Percentiles rank a stretch among this genome's conserved stretches.
Conservation (phyloP, 2,113 vertebrate species). For the Taurulus bubalis region DNA sequence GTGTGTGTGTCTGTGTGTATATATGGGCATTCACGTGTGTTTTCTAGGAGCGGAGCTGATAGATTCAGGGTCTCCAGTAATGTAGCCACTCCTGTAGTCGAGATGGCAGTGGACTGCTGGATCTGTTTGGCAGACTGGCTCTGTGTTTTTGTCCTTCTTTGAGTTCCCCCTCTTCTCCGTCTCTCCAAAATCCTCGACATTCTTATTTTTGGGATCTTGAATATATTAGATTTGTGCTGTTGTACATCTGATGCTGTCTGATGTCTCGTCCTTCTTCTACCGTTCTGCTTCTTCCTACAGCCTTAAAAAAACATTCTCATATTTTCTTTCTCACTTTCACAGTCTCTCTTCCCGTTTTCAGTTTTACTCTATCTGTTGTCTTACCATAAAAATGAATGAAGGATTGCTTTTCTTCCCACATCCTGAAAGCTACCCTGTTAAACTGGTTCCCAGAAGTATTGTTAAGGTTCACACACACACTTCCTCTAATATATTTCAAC, state of each 20-base stretch:
- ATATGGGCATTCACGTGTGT: neutral
- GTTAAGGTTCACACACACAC: neutral
- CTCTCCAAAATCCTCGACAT: neutral
- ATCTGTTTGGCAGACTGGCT: neutral
- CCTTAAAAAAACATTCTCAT: neutral
- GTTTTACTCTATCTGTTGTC: neutral
- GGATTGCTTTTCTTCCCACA: slow-evolving; percentile 1
- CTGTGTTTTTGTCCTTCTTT: slow-evolving; percentile 15
- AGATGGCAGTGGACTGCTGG: slow-evolving; percentile 27
- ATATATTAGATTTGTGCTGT: slow-evolving; percentile 21
- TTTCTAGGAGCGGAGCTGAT: slow-evolving; percentile 36
- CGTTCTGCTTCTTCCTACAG: neutral
- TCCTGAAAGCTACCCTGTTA: neutral
- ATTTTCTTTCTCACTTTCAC: slow-evolving; percentile 4
- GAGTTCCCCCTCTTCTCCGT: slow-evolving; percentile 3
- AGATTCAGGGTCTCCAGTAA: slow-evolving; percentile 9
- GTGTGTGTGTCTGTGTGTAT: neutral
- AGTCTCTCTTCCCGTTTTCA: neutral
- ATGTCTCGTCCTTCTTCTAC: slow-evolving; percentile 3
- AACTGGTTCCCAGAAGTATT: neutral
- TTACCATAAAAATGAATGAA: neutral
- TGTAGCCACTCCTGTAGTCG: neutral
- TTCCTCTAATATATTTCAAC: slow-evolving; percentile 4
- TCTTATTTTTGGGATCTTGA: slow-evolving; percentile 30
- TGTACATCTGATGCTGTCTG: slow-evolving; percentile 17